phyloP scores from a whole-genome alignment of 1,140 invertebrate species.

The Coboldia fuscipes region DNA sequence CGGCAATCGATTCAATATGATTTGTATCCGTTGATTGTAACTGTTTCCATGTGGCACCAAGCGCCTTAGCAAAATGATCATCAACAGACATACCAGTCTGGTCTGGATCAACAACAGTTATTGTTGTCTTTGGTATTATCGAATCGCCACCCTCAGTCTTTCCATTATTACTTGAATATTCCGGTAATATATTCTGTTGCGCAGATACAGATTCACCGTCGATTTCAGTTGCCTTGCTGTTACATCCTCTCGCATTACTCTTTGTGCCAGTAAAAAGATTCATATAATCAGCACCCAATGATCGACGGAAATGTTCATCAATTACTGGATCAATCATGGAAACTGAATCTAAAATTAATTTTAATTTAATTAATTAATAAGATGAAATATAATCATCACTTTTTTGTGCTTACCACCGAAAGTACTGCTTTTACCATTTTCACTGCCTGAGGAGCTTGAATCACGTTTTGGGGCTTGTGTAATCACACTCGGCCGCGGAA shows the following conservation, averaged over 20 bases:
- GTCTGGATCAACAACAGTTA: slow-evolving; percentile 20
- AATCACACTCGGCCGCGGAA: slow-evolving; percentile 17
- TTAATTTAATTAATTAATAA: slow-evolving; percentile 2
- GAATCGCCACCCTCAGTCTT: slow-evolving; percentile 12
- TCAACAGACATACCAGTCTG: slow-evolving; percentile 45
- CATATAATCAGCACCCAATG: slow-evolving; percentile 73
- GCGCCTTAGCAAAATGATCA: slow-evolving; percentile 89
- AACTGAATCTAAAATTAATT: slow-evolving; percentile 26
- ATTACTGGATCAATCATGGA: slow-evolving; percentile 71
- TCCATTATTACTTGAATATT: neutral
- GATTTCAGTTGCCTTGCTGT: slow-evolving; percentile 16
- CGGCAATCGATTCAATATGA: no score
- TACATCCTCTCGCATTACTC: slow-evolving; percentile 20
- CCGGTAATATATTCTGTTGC: slow-evolving; percentile 2
- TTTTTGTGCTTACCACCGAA: no score
- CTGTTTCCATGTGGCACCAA: slow-evolving; percentile 72
- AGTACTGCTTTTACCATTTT: slow-evolving; percentile 13
- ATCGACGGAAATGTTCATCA: slow-evolving; percentile 87
- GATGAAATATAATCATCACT: slow-evolving; percentile 2
- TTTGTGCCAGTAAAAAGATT: slow-evolving; percentile 49
- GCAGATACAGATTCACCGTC: slow-evolving; percentile 6
- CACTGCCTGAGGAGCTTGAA: slow-evolving; percentile 8
- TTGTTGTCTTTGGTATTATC: slow-evolving; percentile 10
- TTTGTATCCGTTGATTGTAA: slow-evolving; percentile 38
- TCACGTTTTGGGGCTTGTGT: slow-evolving; percentile 19